Base-by-base conservation (phyloP, 2,797 vertebrate genomes). In the Coranthus polyacanthus region DNA sequence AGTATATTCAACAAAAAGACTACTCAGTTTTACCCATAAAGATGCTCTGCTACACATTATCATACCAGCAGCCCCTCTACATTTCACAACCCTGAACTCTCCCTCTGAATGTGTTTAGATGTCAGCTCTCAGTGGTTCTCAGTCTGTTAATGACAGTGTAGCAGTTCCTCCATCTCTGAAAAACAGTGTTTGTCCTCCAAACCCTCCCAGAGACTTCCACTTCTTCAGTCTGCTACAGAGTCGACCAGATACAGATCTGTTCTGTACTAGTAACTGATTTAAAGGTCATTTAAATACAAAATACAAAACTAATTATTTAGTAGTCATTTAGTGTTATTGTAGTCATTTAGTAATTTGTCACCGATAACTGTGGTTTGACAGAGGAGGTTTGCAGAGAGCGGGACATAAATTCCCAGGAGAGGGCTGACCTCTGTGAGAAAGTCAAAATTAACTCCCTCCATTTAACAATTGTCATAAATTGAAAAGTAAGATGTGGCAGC, bases 391-490 rank as follows among this genome's bases (percentile, higher is more conserved):
- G 39, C 51, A 43, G 57, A 2, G 13, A 68, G 49, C 13, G 13
- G 12, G 39, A 62, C 50, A n/a, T 71, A 47, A 56, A 36, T 26
- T 26, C 39, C 61, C 71, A 71, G 55, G 29, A 26, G 42, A 45
- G 16, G 37, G 39, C 55, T 29, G 39, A 68, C 59, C 55, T 61
- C 26, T 52, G 20, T 42, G 20, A 42, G 26, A 22, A 60, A 18
- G 41, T 13, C 52, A 68, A 63, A 62, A 69, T 49, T 42, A 43
- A 72, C 37, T 71, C 43, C 20, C 41, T 67, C 52, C 44, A 36
- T 81, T 68, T 62, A 80, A 62, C 55, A 78, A 55, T 51, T 55
- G 49, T 39, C 46, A 39, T 55, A 21, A 36, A 68, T 75, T 62
- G 16, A 50, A 74, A 79, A 72, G 38, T 39, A 36, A 37, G 79